A percentile compares a stretch with the other conserved stretches of the same genome.
Evolutionary conservation across 1,140 invertebrate species (phyloP).

Genomic region (Pseudomyrmex concolor): DNA sequence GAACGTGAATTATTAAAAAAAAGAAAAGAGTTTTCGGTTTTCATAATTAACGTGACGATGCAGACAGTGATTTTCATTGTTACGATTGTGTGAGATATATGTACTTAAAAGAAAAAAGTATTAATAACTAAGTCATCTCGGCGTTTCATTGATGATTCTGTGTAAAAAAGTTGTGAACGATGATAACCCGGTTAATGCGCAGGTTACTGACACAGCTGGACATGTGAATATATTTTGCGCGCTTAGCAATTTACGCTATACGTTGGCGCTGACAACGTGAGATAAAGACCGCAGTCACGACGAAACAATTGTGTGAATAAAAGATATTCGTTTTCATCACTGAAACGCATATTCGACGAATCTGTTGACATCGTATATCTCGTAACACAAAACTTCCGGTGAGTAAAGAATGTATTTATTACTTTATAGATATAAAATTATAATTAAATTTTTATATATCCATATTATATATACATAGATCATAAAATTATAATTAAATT

Average conservation of each 20-base stretch:
- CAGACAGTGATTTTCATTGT: background rate
- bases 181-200: background rate
- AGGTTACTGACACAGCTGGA: background rate
- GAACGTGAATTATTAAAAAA: too few species aligned
- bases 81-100: background rate
- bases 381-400: conserved; percentile 7
- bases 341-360: conserved; percentile 1
- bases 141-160: background rate
- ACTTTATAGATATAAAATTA: too few species aligned
- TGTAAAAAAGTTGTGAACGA: background rate
- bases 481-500: too few species aligned
- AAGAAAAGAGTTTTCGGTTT: too few species aligned
- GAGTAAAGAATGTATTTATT: conserved; percentile 11
- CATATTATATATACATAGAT: too few species aligned
- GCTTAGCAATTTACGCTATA: conserved; percentile 27
- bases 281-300: conserved; percentile 2
- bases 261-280: background rate
- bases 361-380: conserved; percentile 25
- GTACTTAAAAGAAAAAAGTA: background rate
- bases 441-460: background rate
- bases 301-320: conserved; percentile 34
- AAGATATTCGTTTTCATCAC: conserved; percentile 28
- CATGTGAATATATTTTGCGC: conserved; percentile 1
- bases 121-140: background rate
- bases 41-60: background rate